Evolutionary conservation across 2,888 invertebrate genomes (phyloP), one percentile per base, ranked within the genome.

Genomic region (Megalurothrips usitatus): DNA sequence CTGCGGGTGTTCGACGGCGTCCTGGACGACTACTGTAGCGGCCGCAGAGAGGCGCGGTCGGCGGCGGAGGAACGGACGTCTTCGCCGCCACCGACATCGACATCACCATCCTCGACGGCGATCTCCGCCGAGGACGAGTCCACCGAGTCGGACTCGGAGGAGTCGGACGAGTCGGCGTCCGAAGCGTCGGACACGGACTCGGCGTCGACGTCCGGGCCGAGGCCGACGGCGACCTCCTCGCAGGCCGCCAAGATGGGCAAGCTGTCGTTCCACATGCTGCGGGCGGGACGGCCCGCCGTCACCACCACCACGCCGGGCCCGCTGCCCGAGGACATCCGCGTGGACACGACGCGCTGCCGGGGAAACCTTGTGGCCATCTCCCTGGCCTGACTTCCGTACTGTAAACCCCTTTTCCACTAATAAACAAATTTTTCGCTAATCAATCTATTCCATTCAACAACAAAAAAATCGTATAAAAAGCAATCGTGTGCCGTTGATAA

Each of bases 341-440:
- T 75, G 68, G 68, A 75, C 68, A 26, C 68, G 23, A 75, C 68
- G 68, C 68, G 12, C 23, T 75, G 68, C 68, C n/a, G 26, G 68
- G 26, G 26, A 1, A 75, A 75, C 26, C 26, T 75, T 1, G 68
- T 75, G 26, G 26, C 68, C 68, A 75, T 75, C 10, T 75, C 68
- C 9, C 68, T 75, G 23, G 23, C 68, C 12, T 75, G 34, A 43
- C 34, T 6, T 43, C 6, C 34, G 34, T 43, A 2, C 6, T 43
- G 34, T 6, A 43, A 43, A 43, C 34, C 34, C 34, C 34, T 6
- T 43, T 43, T 43, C 34, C 34, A 43, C 34, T 4, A 58, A 58
- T 58, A 58, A 58, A 58, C 11, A 19, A 17, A 19, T 58, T n/a
- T n/a, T n/a, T n/a, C 58, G 4, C 6, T 43, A 43, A 4, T 43